A percentile compares a stretch with the other conserved stretches of the same genome.
Evolutionary conservation across 1,140 invertebrate species (phyloP).

Genomic region (Hypothenemus hampei): DNA sequence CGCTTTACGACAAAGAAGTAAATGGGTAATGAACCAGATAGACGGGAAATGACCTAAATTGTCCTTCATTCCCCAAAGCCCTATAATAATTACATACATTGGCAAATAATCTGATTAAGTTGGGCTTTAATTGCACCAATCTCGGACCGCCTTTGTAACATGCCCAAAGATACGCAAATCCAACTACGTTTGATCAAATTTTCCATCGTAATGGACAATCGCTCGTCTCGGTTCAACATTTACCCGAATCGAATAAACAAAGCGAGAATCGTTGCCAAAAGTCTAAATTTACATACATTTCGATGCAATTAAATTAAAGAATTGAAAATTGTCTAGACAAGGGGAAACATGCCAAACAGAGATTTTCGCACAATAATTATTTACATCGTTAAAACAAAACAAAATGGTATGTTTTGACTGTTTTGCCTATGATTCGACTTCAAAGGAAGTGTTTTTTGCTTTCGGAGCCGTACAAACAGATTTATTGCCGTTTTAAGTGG

Average conservation of each 20-base stretch:
- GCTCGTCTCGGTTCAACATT: no score
- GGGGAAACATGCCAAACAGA: no score
- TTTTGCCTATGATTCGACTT: constrained; percentile 1
- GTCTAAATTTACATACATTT: no score
- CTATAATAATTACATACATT: constrained; percentile 17
- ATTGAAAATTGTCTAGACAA: no score
- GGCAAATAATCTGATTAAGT: constrained; percentile 23
- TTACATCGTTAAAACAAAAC: neutral
- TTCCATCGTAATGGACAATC: constrained; percentile 23
- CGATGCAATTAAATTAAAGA: no score
- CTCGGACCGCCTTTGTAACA: constrained; percentile 15
- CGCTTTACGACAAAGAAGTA: no score
- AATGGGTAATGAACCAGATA: constrained; percentile 8
- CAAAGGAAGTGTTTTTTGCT: constrained; percentile 11
- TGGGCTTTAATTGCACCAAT: constrained; percentile 12
- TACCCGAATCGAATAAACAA: no score
- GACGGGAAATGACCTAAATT: constrained; percentile 13
- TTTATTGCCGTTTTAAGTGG: constrained; percentile 16
- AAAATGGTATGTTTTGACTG: constrained; percentile 7
- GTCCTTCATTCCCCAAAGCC: constrained; percentile 5
- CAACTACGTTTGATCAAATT: constrained; percentile 24
- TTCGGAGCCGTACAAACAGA: constrained; percentile 2
- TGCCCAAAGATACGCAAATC: constrained; percentile 19
- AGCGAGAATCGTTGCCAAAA: no score
- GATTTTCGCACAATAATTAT: constrained; percentile 2